phyloP scores from a whole-genome alignment of 2,797 vertebrate genomes.

The Clarias laeviceps region DNA sequence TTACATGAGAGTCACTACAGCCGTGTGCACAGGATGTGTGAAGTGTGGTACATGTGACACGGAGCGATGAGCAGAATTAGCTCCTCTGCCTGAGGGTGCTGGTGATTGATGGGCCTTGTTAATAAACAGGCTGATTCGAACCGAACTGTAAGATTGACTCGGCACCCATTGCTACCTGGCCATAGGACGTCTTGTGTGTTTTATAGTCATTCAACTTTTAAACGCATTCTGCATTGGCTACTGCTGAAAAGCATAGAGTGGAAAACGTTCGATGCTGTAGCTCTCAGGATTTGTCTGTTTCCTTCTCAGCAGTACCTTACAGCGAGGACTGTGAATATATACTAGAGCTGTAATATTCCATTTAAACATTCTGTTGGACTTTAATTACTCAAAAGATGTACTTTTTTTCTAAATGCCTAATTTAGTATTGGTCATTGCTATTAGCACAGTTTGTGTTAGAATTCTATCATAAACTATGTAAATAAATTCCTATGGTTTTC shows the following conservation, averaged over 20 bases:
- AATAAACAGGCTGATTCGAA: conserved; percentile 32
- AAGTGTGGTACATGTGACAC: conserved; percentile 43
- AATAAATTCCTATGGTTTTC: not conserved
- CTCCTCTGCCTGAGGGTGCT: conserved; percentile 8
- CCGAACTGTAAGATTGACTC: conserved; percentile 12
- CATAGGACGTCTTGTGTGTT: not conserved
- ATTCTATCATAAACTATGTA: not conserved
- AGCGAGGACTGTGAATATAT: not conserved
- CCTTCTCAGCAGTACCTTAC: not conserved
- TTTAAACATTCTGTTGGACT: not conserved
- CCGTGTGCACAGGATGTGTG: conserved; percentile 34
- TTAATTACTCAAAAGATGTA: not conserved
- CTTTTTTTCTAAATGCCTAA: no score
- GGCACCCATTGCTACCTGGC: not conserved
- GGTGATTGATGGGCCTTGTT: conserved; percentile 23
- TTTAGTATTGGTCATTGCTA: no score
- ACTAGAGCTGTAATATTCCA: not conserved
- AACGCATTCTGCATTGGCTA: not conserved
- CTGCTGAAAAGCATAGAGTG: not conserved
- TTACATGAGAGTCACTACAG: conserved; percentile 49
- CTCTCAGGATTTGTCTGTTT: not conserved
- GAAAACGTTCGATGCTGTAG: not conserved
- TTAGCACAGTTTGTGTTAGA: not conserved
- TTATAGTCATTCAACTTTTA: not conserved
- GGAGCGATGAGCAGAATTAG: conserved; percentile 36